Evolutionary conservation across 2,113 vertebrate species (phyloP), one percentile per base, ranked within the genome.

Genomic region (Semnornis frantzii): DNA sequence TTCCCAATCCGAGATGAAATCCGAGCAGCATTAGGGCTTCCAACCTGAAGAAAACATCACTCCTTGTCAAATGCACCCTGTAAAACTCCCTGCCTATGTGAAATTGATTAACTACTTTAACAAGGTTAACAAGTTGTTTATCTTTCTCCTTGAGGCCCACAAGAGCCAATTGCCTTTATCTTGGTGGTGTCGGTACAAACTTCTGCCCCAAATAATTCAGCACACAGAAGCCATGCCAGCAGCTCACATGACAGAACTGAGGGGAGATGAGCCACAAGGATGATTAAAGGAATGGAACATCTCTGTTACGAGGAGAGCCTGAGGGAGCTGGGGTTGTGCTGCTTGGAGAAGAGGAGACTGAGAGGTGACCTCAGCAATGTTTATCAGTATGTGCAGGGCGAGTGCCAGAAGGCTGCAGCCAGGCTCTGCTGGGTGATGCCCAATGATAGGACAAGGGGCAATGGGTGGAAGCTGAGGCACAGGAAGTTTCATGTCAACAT

Each of bases 1-100:
- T 60, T 95, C 68, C 99, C 99, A 63, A 98, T 65, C n/a, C 98
- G 98, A 88, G 99, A 98, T 33, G 98, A 97, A 90, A 99, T 97
- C 31, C 99, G 98, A 59, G 97, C 91, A 75, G 66, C 91, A 5
- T 98, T 98, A 8, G 99, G 98, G 86, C 98, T 98, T 87, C 99
- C 99, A 31, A 97, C 98, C 99, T 99, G 92, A 91, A 95, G 81
- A 65, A 83, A 83, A 87, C 27, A 69, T 54, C 62, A 39, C 64
- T 78, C 28, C 12, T 52, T 34, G 12, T 78, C 90, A 76, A 94
- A 39, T 25, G 28, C 3, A 75, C 2, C 5, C 66, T 72, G 52
- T 48, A 63, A 42, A 82, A 93, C 27, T 30, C 46, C 27, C 64
- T 21, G 24, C 30, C 13, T 19, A 16, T 33, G 20, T 58, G 39